Evolutionary conservation across 23 tunicate species (phyloP).

Genomic region (Pegea sp.): DNA sequence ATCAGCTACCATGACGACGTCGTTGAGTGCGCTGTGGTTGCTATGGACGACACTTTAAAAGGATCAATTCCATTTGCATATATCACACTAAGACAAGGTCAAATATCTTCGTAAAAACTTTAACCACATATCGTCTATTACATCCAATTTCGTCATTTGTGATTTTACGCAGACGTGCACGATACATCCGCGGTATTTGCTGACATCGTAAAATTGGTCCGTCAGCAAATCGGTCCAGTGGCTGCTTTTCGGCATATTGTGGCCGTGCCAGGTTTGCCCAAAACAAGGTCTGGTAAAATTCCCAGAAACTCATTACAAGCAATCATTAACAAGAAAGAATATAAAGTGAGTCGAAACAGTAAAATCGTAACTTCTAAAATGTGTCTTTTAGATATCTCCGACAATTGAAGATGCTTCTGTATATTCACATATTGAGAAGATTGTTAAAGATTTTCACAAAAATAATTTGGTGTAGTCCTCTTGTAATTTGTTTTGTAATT

Average conservation of each 20-base stretch:
- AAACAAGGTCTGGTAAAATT: slow-evolving; percentile 78
- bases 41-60: slow-evolving; percentile 53
- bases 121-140: background rate
- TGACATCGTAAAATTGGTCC: slow-evolving; percentile 25
- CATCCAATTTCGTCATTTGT: too few relatives aligned
- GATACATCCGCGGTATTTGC: background rate
- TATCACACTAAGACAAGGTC: slow-evolving; percentile 55
- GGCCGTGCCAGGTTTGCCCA: slow-evolving; percentile 45
- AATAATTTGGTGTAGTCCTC: too few relatives aligned
- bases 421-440: too few relatives aligned
- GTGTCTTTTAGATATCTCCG: slow-evolving; percentile 53
- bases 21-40: slow-evolving; percentile 75
- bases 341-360: slow-evolving; percentile 28
- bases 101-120: background rate
- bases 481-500: too few relatives aligned
- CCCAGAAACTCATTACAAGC: slow-evolving; percentile 70
- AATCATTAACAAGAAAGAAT: slow-evolving; percentile 19
- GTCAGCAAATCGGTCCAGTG: slow-evolving; percentile 70
- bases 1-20: slow-evolving; percentile 44
- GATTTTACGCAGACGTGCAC: background rate
- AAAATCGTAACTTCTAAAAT: background rate
- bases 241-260: slow-evolving; percentile 73
- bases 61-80: slow-evolving; percentile 78
- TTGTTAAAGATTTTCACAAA: too few relatives aligned
- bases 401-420: slow-evolving; percentile 80